Percentiles rank a stretch among this genome's conserved stretches.
phyloP scores from a whole-genome alignment of 2,113 vertebrate genomes.

The Trinectes maculatus region DNA sequence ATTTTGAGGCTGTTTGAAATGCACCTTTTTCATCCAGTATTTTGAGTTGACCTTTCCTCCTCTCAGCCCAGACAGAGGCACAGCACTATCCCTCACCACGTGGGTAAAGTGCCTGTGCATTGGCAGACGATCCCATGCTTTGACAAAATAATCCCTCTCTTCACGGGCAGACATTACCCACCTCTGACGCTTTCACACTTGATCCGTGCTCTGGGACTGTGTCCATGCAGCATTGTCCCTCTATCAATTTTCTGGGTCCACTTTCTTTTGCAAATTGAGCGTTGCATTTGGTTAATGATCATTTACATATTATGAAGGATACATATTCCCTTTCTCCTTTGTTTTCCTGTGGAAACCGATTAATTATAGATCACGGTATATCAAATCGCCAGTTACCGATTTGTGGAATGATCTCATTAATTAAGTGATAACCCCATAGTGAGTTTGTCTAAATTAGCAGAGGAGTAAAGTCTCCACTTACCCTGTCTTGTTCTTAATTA shows the following conservation, averaged over 20 bases:
- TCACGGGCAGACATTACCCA: constrained; percentile 61
- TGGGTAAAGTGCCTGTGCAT: constrained; percentile 53
- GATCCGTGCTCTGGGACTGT: constrained; percentile 55
- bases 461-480: constrained; percentile 47
- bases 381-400: constrained; percentile 45
- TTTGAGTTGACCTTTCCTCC: constrained; percentile 26
- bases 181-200: constrained; percentile 59
- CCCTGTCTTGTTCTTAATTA: constrained; percentile 53
- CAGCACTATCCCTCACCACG: constrained; percentile 50
- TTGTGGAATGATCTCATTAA: constrained; percentile 42
- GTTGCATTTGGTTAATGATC: constrained; percentile 46
- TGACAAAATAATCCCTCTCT: constrained; percentile 72
- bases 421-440: constrained; percentile 38
- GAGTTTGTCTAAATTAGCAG: constrained; percentile 54
- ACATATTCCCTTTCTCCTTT: constrained; percentile 21
- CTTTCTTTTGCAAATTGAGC: constrained; percentile 50
- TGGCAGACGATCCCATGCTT: constrained; percentile 66
- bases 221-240: constrained; percentile 32
- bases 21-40: constrained; percentile 32
- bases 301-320: constrained; percentile 40
- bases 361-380: constrained; percentile 40
- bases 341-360: constrained; percentile 16
- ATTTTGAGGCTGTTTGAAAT: constrained; percentile 31
- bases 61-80: constrained; percentile 31
- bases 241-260: constrained; percentile 33